Percentiles rank a stretch among this genome's conserved stretches.
Evolutionary conservation across 2,113 vertebrate genomes (phyloP).

Genomic region (Rhynchomys soricoides): DNA sequence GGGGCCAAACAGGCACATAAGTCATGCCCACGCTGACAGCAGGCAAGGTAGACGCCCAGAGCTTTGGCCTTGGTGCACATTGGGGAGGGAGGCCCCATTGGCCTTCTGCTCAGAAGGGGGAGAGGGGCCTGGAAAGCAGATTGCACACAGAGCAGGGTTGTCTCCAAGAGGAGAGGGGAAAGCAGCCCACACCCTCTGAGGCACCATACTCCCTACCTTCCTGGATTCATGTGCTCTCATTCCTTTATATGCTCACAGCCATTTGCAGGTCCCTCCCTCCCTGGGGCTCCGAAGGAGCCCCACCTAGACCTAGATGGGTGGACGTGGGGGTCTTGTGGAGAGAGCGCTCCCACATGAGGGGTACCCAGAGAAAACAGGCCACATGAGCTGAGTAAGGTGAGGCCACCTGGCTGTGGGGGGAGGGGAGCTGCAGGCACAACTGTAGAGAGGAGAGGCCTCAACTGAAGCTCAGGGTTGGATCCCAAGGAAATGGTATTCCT

Average conservation of each 20-base stretch:
- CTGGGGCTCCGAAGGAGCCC: neutral
- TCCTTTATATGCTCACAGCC: no score
- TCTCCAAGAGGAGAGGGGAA: no score
- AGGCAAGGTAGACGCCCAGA: neutral
- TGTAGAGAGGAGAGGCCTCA: neutral
- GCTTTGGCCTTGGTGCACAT: neutral
- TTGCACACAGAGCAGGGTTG: neutral
- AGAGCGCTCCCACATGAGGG: neutral
- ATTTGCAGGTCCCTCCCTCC: fast-evolving
- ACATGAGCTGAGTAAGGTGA: neutral
- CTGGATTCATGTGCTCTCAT: fast-evolving
- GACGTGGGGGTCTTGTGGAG: neutral
- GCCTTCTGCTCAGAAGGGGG: neutral
- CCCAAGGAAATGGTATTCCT: neutral
- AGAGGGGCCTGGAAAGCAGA: neutral
- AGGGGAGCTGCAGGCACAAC: no score
- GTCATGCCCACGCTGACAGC: neutral
- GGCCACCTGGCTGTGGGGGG: neutral
- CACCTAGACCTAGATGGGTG: neutral
- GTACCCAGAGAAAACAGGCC: neutral
- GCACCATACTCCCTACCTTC: neutral
- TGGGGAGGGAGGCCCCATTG: neutral
- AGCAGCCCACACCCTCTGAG: neutral
- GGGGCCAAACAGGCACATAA: neutral
- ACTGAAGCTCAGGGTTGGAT: no score